Evolutionary conservation across 2,888 invertebrate genomes (phyloP).

Genomic region (Habrosyne pyritoides): DNA sequence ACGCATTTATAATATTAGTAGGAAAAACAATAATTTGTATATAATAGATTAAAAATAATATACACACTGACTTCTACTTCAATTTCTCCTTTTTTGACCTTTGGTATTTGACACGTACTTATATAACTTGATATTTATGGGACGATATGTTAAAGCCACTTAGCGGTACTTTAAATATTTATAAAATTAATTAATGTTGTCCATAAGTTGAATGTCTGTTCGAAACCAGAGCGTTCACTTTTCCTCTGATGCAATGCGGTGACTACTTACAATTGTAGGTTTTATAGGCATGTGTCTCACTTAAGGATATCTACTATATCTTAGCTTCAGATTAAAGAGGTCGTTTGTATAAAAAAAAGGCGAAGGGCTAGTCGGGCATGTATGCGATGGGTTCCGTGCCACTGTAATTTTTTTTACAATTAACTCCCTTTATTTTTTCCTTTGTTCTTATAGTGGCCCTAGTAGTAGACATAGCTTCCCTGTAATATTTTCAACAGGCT

Average conservation of each 20-base stretch:
- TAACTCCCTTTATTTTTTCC: too few species aligned
- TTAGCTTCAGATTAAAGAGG: neutral
- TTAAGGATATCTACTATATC: neutral
- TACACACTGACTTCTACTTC: neutral
- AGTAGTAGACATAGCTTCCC: too few species aligned
- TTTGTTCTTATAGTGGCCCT: too few species aligned
- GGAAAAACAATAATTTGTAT: too few species aligned
- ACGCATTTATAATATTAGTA: too few species aligned
- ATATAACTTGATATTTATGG: neutral
- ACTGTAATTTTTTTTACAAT: too few species aligned
- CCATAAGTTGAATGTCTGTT: slow-evolving; percentile 1
- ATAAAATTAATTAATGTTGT: neutral
- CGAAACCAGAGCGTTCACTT: slow-evolving; percentile 5
- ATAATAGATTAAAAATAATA: too few species aligned
- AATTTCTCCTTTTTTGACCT: neutral
- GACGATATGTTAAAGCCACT: neutral
- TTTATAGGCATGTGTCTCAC: neutral
- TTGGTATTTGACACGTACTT: neutral
- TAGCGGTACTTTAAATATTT: neutral
- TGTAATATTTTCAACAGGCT: too few species aligned
- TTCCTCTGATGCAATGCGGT: slow-evolving; percentile 6
- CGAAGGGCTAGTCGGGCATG: too few species aligned
- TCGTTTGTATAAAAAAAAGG: too few species aligned
- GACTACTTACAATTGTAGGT: slow-evolving; percentile 9
- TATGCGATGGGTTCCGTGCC: too few species aligned